Conservation (phyloP, 53 echinoderm and acorn worm species). For the Glandiceps talaboti region DNA sequence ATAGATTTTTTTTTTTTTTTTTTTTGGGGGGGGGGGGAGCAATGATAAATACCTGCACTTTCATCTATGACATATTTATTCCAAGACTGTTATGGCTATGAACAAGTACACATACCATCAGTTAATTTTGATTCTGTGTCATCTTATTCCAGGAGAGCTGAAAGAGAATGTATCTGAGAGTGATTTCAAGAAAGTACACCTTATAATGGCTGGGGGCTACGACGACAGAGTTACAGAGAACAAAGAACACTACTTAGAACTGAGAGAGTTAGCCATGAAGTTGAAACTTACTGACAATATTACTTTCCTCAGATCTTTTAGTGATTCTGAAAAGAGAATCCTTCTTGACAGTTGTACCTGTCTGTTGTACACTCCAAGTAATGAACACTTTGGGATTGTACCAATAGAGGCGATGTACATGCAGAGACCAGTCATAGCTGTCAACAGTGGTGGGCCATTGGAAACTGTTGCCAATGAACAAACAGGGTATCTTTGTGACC, state of each 20-base stretch:
- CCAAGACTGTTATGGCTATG: too few species aligned
- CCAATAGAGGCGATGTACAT: constrained; percentile 98
- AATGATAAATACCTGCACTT: too few species aligned
- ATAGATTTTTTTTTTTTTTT: too few species aligned
- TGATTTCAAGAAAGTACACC: constrained; percentile 55
- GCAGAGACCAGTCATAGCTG: constrained; percentile 83
- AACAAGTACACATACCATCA: too few species aligned
- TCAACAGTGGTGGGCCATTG: constrained; percentile 89
- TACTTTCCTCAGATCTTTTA: constrained; percentile 84
- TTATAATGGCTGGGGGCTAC: constrained; percentile 95
- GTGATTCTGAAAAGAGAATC: constrained; percentile 69
- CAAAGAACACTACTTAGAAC: constrained; percentile 78
- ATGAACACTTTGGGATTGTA: constrained; percentile 95
- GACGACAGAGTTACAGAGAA: constrained; percentile 87
- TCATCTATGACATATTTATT: too few species aligned
- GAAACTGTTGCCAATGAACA: constrained; percentile 57
- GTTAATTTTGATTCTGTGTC: too few species aligned
- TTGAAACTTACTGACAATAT: constrained; percentile 41
- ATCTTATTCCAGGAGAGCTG: constrained; percentile 39
- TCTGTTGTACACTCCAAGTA: constrained; percentile 78
- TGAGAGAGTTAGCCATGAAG: constrained; percentile 34
- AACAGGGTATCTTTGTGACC: constrained; percentile 68
- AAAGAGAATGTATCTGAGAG: constrained; percentile 30
- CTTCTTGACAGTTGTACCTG: constrained; percentile 64
- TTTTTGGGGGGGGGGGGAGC: too few species aligned